phyloP scores from a whole-genome alignment of 2,113 vertebrate species.

The Gadus chalcogrammus region DNA sequence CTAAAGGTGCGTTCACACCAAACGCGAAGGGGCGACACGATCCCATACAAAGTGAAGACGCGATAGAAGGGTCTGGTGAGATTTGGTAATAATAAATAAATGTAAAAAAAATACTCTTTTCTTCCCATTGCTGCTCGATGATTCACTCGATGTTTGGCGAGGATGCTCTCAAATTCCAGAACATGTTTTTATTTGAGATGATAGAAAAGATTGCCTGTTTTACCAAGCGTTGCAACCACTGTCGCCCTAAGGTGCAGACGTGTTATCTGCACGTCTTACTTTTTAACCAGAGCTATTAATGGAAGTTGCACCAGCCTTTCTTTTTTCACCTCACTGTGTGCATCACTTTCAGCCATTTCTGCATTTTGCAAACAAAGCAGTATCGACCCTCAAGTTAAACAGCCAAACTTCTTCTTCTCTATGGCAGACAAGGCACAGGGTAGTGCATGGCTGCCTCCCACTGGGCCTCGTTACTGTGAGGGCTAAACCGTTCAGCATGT shows the following conservation, averaged over 20 bases:
- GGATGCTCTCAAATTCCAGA: not conserved
- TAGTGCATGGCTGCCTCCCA: not conserved
- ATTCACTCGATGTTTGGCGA: not conserved
- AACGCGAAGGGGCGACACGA: too few relatives aligned
- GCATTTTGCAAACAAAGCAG: not conserved
- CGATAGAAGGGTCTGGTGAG: too few relatives aligned
- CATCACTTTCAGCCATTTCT: not conserved
- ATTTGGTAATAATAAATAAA: too few relatives aligned
- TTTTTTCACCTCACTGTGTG: not conserved
- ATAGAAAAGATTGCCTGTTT: not conserved
- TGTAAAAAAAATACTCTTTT: not conserved
- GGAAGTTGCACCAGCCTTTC: not conserved
- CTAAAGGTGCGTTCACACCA: too few relatives aligned
- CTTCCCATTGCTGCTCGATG: conserved; percentile 1
- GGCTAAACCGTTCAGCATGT: not conserved
- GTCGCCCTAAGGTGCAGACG: not conserved
- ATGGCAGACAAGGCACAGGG: not conserved
- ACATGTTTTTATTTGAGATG: not conserved
- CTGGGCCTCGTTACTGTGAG: not conserved
- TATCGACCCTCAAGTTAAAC: not conserved
- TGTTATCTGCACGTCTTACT: not conserved
- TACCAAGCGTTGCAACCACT: not conserved
- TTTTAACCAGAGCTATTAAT: not conserved
- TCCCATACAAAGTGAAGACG: too few relatives aligned
- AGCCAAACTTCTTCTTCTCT: not conserved